Evolutionary conservation across 2,888 invertebrate species (phyloP), one percentile per base, ranked within the genome.

Genomic region (Halocaridina rubra): DNA sequence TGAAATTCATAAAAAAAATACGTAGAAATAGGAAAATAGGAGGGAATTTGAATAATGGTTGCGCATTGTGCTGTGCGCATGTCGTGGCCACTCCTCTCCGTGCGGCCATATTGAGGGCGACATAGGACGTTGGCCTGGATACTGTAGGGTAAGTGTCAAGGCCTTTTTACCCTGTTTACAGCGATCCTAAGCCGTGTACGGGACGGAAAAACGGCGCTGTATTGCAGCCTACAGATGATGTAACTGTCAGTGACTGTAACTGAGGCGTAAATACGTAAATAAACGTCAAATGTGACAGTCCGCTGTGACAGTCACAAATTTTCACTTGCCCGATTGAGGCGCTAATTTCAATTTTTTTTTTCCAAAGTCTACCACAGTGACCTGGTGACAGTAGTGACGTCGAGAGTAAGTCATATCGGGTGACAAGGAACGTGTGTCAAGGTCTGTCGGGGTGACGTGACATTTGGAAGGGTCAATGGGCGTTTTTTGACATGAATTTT

Each of bases 91-190:
- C 81, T 81, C 81, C 81, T 81, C 64, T 32, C 81, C 13, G 29
- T 67, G 81, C 81, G 81, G 81, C 81, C 81, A 81, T 81, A 81
- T 81, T 81, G 81, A 75, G 81, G n/a, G 30, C 67, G 46, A 61
- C 32, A 75, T 30, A 19, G 64, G 75, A 72, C 61, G 72, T 80
- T 27, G 71, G 53, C 53, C 74, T n/a, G n/a, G n/a, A n/a, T n/a
- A n/a, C n/a, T n/a, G n/a, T n/a, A 27, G 27, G 22, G 16, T 74
- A 32, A 71, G 69, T 72, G 76, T 67, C 75, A 27, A 75, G 67
- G 46, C 16, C 30, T 13, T 19, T 53, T 29, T 16, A 27, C 3
- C 39, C 16, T 32, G 39, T 27, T 19, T 29, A n/a, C 46, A 67
- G 4, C 29, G 8, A 69, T 16, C 24, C 19, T n/a, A 33, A 27